Evolutionary conservation across 2,888 invertebrate species (phyloP).

Genomic region (Monopis laevigella): DNA sequence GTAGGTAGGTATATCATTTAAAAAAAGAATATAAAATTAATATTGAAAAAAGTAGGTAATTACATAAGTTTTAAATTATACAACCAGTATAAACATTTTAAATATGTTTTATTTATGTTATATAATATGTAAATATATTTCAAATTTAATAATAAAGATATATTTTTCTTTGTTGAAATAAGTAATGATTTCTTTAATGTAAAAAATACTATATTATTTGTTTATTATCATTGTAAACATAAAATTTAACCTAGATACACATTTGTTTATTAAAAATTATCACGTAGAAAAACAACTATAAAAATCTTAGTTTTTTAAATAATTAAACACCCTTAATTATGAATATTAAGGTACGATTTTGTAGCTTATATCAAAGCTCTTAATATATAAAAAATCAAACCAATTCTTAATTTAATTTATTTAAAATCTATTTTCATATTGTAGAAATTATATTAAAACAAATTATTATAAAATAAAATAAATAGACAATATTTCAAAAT

Average conservation of each 20-base stretch:
- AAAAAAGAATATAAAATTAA: too few relatives aligned
- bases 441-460: neutral
- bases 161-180: slow-evolving; percentile 51
- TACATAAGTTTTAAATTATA: neutral
- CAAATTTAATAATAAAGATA: slow-evolving; percentile 41
- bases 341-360: neutral
- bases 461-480: neutral
- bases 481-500: neutral
- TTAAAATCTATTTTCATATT: neutral
- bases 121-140: slow-evolving; percentile 47
- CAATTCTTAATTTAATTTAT: neutral
- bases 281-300: slow-evolving; percentile 58
- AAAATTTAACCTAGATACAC: slow-evolving; percentile 39
- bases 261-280: slow-evolving; percentile 49
- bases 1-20: too few relatives aligned
- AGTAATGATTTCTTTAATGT: slow-evolving; percentile 21
- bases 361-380: neutral
- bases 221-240: slow-evolving; percentile 27
- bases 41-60: too few relatives aligned
- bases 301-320: slow-evolving; percentile 27
- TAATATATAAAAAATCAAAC: slow-evolving; percentile 2
- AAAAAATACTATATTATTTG: slow-evolving; percentile 6
- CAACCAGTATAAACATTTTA: slow-evolving; percentile 27
- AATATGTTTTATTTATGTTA: slow-evolving; percentile 37
- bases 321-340: neutral